Percentiles rank a stretch among this genome's conserved stretches.
These are phyloP conservation scores for Taphrorychus bicolor DNA, from an alignment of 2,888 invertebrate genomes.

Conservation along the genomic window DNA sequence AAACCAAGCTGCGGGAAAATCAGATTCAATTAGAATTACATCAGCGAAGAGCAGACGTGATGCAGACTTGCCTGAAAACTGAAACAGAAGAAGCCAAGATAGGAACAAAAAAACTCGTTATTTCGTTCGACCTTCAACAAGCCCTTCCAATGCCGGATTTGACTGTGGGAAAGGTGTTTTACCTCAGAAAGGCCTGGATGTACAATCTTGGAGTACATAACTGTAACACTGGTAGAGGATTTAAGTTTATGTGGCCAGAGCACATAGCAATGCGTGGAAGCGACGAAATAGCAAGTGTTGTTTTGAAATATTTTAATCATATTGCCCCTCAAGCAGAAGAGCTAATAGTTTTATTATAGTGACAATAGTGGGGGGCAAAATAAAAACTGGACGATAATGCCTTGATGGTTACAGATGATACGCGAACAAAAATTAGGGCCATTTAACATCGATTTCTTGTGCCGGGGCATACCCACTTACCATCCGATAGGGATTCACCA, in stretches of 20 bases:
- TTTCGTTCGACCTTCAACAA: constrained; percentile 1
- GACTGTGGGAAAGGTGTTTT: not conserved
- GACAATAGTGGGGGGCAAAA: too few relatives aligned
- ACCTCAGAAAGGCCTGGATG: constrained; percentile 16
- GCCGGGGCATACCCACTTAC: too few relatives aligned
- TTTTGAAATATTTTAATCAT: not conserved
- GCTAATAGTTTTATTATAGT: too few relatives aligned
- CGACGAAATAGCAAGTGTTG: constrained; percentile 10
- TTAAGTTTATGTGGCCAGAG: constrained; percentile 20
- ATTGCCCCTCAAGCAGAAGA: not conserved
- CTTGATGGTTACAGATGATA: too few relatives aligned
- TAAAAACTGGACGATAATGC: too few relatives aligned
- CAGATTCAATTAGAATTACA: too few relatives aligned
- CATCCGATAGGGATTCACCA: too few relatives aligned
- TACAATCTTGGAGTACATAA: constrained; percentile 22
- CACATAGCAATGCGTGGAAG: constrained; percentile 15
- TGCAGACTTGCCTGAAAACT: not conserved
- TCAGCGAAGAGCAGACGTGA: too few relatives aligned
- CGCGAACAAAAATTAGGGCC: too few relatives aligned
- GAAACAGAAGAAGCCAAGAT: not conserved
- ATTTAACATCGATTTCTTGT: too few relatives aligned
- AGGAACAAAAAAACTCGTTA: not conserved
- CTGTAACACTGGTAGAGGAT: constrained; percentile 18
- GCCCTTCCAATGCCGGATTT: not conserved
- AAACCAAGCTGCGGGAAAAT: too few relatives aligned